Conservation (phyloP, 2,888 invertebrate genomes). For the Eristalinus aeneus region DNA sequence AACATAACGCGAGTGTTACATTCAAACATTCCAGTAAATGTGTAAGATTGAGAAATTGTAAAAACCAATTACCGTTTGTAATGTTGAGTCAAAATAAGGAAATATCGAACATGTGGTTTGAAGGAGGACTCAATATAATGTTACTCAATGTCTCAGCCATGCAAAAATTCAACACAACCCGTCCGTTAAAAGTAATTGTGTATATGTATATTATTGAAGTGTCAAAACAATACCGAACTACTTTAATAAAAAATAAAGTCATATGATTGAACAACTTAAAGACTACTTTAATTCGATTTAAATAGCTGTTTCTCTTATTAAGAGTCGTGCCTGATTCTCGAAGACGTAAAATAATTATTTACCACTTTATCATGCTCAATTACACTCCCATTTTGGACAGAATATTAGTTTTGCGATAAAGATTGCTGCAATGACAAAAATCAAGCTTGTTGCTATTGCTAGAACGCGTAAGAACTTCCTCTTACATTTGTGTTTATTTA, state of each 20-base stretch:
- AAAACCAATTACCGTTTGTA: no score
- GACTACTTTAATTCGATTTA: background rate
- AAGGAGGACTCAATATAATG: background rate
- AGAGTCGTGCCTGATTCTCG: background rate
- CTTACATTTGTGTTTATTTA: background rate
- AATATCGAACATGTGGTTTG: background rate
- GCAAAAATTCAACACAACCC: background rate
- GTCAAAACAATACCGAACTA: background rate
- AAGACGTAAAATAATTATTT: slow-evolving; percentile 9
- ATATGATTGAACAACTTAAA: background rate
- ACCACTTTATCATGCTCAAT: slow-evolving; percentile 19
- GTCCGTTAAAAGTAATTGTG: background rate
- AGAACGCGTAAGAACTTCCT: background rate
- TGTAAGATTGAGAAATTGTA: no score
- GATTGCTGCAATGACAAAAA: slow-evolving; percentile 6
- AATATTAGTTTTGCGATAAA: background rate
- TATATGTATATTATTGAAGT: background rate
- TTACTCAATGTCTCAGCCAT: background rate
- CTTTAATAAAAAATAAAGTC: background rate
- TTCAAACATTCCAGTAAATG: background rate
- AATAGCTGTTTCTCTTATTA: background rate
- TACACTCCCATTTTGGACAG: slow-evolving; percentile 3
- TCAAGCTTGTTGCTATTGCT: background rate
- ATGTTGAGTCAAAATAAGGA: background rate
- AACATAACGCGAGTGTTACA: background rate